Evolutionary conservation across 2,797 vertebrate species (phyloP), one percentile per base, ranked within the genome.

Genomic region (Chloroceryle amazona): DNA sequence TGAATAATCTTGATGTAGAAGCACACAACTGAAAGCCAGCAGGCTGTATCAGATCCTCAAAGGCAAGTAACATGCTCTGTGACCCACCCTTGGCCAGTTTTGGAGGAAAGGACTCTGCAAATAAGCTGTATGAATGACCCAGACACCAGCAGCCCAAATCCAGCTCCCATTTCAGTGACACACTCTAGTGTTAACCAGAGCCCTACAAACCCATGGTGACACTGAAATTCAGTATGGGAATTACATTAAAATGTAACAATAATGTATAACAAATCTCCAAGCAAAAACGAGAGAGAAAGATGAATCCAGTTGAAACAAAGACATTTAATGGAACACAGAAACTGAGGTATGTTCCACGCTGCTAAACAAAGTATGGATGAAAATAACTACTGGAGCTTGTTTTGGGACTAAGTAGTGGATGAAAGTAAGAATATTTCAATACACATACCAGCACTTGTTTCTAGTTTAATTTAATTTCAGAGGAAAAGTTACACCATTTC

Each of bases 1-100:
- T 62, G 21, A 73, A 46, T 65, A 41, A 46, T 39, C 21, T n/a
- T 46, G 13, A 58, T 6, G 9, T 18, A 7, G 8, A 75, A 81
- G 25, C 0, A 0, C 5, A 11, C n/a, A 81, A 6, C 14, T 42
- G 35, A 68, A 63, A 81, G 58, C 22, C 46, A 41, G 31, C 22
- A 88, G 33, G 42, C 23, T 68, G 47, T 7, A 33, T 31, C 14
- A 57, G 25, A 79, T 62, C 12, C 49, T 66, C n/a, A 75, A 31
- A 80, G 33, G 41, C 31, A 88, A 46, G 25, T 37, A 71, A 52
- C 20, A 31, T 44, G 31, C 67, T 75, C 60, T 73, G 60, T 37
- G 90, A 63, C 21, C 33, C 61, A 41, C 11, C 16, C 18, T 72
- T 22, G 39, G 17, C 22, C 26, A 52, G 15, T 49, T 83, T 89